phyloP scores from a whole-genome alignment of 2,888 invertebrate species.

The Cancer borealis region DNA sequence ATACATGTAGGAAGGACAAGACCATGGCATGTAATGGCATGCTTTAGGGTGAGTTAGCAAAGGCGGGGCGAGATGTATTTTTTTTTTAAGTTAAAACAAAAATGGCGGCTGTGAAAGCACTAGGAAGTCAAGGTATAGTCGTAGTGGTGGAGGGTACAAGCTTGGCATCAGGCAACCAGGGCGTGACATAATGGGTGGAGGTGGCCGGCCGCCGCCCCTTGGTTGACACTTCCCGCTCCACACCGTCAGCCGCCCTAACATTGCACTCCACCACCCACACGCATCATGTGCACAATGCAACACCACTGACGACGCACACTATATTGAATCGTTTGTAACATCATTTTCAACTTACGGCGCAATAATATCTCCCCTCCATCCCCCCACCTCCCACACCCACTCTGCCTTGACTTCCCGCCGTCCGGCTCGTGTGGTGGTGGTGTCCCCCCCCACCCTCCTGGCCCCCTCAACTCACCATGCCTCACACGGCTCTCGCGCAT shows the following conservation, averaged over 20 bases:
- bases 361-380: background rate
- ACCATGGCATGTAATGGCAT: background rate
- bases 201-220: background rate
- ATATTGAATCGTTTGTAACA: background rate
- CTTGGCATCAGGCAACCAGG: slow-evolving; percentile 19
- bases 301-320: background rate
- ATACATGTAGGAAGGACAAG: background rate
- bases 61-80: background rate
- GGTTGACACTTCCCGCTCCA: background rate
- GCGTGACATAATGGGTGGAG: slow-evolving; percentile 37
- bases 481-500: background rate
- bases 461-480: background rate
- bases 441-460: background rate
- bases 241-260: background rate
- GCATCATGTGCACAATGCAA: background rate
- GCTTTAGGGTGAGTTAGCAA: background rate
- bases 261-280: background rate
- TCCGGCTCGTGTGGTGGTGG: slow-evolving; percentile 33
- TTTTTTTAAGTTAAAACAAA: background rate
- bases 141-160: background rate
- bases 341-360: slow-evolving; percentile 42
- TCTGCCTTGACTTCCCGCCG: slow-evolving; percentile 53
- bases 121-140: background rate
- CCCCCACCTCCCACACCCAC: background rate
- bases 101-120: background rate